Conservation (phyloP, 2,113 vertebrate species). For the Orcinus orca region DNA sequence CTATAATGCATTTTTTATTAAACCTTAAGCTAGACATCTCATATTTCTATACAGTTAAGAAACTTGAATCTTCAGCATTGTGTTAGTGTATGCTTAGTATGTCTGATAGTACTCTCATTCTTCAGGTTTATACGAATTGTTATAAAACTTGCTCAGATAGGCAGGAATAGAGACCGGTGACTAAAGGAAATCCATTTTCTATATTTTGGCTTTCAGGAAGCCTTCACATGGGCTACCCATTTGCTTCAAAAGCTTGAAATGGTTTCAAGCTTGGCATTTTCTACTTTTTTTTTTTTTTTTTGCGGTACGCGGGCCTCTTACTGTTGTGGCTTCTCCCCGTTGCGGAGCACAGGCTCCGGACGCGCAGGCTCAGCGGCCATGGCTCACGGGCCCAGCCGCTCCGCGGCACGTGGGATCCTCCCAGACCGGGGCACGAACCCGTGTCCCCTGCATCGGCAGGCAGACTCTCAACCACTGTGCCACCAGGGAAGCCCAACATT, state of each 20-base stretch:
- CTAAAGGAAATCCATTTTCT: neutral
- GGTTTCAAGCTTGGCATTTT: constrained; percentile 17
- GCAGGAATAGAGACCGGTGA: neutral
- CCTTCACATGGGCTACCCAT: neutral
- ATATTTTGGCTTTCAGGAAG: constrained; percentile 20
- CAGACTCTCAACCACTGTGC: too few relatives aligned
- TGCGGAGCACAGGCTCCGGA: too few relatives aligned
- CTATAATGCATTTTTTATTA: neutral
- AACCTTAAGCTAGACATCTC: neutral
- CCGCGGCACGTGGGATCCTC: too few relatives aligned
- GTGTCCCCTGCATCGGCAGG: too few relatives aligned
- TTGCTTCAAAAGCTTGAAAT: constrained; percentile 6
- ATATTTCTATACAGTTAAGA: neutral
- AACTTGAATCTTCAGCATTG: neutral
- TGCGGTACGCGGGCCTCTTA: too few relatives aligned
- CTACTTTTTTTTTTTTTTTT: neutral
- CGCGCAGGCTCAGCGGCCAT: too few relatives aligned
- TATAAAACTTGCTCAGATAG: constrained; percentile 13
- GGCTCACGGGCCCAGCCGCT: too few relatives aligned
- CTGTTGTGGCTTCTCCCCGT: too few relatives aligned
- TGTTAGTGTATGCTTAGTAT: neutral
- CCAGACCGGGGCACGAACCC: too few relatives aligned
- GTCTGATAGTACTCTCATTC: neutral
- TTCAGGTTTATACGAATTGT: neutral
- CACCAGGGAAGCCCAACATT: neutral